phyloP scores from a whole-genome alignment of 2,113 vertebrate species.

The Glaucomys volans region DNA sequence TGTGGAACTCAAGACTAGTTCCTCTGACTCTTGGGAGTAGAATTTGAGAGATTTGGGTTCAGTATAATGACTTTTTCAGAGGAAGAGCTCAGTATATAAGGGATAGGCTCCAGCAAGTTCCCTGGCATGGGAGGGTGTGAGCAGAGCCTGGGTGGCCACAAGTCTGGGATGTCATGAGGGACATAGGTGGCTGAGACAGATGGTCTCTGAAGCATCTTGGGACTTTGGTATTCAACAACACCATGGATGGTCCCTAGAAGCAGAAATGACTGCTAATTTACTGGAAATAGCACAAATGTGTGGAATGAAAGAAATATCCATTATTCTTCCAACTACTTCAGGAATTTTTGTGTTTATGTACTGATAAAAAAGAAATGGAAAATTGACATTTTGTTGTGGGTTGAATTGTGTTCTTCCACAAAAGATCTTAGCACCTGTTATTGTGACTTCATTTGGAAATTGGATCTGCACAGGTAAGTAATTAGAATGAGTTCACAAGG shows the following conservation, averaged over 20 bases:
- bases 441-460: neutral
- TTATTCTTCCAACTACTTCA: neutral
- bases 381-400: neutral
- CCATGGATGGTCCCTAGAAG: neutral
- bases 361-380: neutral
- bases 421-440: neutral
- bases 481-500: neutral
- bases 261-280: neutral
- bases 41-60: neutral
- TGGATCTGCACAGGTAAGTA: neutral
- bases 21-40: neutral
- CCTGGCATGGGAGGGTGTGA: neutral
- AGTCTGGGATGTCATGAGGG: neutral
- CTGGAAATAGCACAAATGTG: neutral
- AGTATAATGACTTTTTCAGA: neutral
- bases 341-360: neutral
- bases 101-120: neutral
- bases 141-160: neutral
- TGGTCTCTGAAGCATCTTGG: neutral
- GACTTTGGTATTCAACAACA: neutral
- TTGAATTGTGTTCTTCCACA: neutral
- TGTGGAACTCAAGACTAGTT: neutral
- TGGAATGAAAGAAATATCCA: neutral
- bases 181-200: neutral
- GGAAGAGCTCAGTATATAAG: neutral